phyloP scores from a whole-genome alignment of 1,140 invertebrate species.

The Ganaspis sp. region DNA sequence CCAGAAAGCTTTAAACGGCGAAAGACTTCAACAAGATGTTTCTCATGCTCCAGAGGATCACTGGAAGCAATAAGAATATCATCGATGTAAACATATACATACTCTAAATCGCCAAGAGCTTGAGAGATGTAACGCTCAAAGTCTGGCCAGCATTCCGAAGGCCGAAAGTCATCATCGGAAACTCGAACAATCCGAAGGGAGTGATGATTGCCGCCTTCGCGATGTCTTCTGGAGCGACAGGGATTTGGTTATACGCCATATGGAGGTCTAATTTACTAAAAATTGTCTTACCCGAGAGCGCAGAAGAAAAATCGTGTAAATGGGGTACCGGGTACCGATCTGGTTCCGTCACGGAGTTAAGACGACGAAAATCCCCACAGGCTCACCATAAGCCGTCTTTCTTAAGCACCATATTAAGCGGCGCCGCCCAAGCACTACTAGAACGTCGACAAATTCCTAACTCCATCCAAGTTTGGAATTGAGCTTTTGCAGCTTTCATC shows the following conservation, averaged over 20 bases:
- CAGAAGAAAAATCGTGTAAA: conserved; percentile 51
- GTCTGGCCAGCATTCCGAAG: too few relatives aligned
- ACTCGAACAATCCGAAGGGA: conserved; percentile 54
- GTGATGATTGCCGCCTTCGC: conserved; percentile 59
- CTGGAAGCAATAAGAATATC: too few relatives aligned
- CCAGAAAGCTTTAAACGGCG: neutral
- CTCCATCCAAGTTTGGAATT: conserved; percentile 17
- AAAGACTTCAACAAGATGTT: neutral
- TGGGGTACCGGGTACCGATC: conserved; percentile 39
- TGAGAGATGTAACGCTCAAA: neutral
- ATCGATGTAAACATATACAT: neutral
- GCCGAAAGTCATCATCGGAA: conserved; percentile 49
- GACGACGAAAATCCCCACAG: conserved; percentile 42
- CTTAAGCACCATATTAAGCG: too few relatives aligned
- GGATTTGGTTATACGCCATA: conserved; percentile 70
- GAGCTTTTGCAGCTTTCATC: neutral
- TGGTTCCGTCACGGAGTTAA: conserved; percentile 37
- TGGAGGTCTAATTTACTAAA: conserved; percentile 70
- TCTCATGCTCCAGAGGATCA: neutral
- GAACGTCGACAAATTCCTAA: conserved; percentile 17
- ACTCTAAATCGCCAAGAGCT: neutral
- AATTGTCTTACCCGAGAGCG: neutral
- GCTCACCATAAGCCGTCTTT: conserved; percentile 33
- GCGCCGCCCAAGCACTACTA: conserved; percentile 34
- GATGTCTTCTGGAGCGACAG: conserved; percentile 58